These are phyloP conservation scores for Scopus umbretta DNA, from an alignment of 2,113 vertebrate species.

Conservation along the genomic window DNA sequence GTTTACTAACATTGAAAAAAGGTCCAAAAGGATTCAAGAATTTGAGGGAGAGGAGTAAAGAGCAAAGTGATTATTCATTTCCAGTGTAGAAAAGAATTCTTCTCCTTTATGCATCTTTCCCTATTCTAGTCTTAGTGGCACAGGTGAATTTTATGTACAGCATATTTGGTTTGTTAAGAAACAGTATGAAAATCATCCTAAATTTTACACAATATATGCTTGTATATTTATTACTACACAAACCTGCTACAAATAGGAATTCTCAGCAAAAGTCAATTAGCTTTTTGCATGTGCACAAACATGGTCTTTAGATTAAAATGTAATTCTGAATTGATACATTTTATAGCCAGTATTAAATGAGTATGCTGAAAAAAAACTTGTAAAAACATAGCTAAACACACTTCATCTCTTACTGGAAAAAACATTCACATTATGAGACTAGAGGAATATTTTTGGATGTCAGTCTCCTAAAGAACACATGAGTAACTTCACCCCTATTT, in stretches of 20 bases:
- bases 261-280: background rate
- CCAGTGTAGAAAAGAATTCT: background rate
- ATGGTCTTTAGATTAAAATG: background rate
- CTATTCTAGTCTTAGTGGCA: background rate
- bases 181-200: background rate
- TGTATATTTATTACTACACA: background rate
- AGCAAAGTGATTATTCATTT: background rate
- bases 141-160: background rate
- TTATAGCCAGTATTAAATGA: background rate
- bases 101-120: background rate
- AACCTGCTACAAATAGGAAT: background rate
- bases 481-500: background rate
- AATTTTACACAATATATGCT: background rate
- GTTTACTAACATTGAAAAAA: background rate
- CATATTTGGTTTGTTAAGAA: background rate
- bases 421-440: background rate
- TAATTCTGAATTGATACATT: background rate
- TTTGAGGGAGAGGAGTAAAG: background rate
- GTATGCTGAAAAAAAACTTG: background rate
- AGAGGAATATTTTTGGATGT: background rate
- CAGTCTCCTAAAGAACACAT: background rate
- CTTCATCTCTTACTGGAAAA: background rate
- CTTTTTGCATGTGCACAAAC: background rate
- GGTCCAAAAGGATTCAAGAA: background rate
- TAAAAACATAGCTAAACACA: background rate